A percentile compares a stretch with the other conserved stretches of the same genome.
These are phyloP conservation scores for Tenualosa ilisha DNA, from an alignment of 2,797 vertebrate species.

Conservation along the genomic window DNA sequence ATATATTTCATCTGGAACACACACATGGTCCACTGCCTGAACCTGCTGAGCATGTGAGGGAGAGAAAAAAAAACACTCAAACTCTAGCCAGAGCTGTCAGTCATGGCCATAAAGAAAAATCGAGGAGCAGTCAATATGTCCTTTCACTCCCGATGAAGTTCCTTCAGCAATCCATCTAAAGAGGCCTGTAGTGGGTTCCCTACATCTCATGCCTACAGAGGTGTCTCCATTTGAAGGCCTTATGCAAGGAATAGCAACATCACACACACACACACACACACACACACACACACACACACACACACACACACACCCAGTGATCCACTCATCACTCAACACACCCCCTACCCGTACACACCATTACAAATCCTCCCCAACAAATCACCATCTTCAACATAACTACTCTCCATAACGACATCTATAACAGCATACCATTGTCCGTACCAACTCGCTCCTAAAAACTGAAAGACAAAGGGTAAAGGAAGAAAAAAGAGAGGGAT, in stretches of 20 bases:
- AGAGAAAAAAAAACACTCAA: too few relatives aligned
- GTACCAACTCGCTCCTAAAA: background rate
- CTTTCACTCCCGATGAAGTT: constrained; percentile 8
- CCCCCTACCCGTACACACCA: background rate
- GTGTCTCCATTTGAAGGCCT: background rate
- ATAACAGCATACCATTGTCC: background rate
- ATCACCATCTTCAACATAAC: background rate
- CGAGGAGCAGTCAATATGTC: constrained; percentile 14
- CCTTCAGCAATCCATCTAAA: background rate
- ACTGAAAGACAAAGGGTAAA: background rate
- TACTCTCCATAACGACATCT: background rate
- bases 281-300: constrained; percentile 3
- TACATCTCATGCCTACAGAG: background rate
- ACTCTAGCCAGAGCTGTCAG: background rate
- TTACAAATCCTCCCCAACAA: background rate
- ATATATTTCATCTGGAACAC: background rate
- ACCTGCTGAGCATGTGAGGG: background rate
- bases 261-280: background rate
- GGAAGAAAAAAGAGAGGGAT: background rate
- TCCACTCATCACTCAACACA: background rate
- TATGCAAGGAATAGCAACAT: constrained; percentile 8
- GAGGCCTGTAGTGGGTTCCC: background rate
- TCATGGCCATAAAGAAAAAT: constrained; percentile 14
- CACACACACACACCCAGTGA: background rate
- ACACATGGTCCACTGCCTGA: background rate